Evolutionary conservation across 2,113 vertebrate species (phyloP), one percentile per base, ranked within the genome.

Genomic region (Acinonyx jubatus): DNA sequence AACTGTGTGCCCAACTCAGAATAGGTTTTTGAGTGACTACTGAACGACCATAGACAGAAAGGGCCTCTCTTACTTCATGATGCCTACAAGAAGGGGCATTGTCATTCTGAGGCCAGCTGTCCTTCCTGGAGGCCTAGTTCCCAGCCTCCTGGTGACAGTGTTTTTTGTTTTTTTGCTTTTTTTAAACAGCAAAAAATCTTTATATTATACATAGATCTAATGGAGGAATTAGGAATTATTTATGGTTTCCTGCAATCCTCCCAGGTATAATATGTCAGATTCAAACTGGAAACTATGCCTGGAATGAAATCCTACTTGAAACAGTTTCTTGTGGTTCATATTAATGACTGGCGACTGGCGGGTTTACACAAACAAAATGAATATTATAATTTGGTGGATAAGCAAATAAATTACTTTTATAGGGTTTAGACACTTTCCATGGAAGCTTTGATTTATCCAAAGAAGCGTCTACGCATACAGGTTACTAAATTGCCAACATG

Each of bases 211-310:
- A 57, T 25, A 94, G 45, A 45, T 50, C 29, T 38, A 85, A 2
- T 15, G 19, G 23, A 87, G 90, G 68, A 95, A 66, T 91, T 80
- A 31, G 38, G 7, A 61, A 92, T 94, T 92, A 96, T 96, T 97
- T 93, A 97, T 66, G 33, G 23, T 50, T 96, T 97, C 91, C 85
- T 66, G 85, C 25, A 74, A 71, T 68, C 93, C n/a, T 91, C 65
- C 61, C n/a, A 69, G 25, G 65, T 92, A 95, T 86, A 96, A 96
- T 78, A 92, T 0, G 19, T 95, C 95, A 92, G 68, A 97, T 89
- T 92, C 96, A 73, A 87, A 96, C 14, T 97, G 78, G 85, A 98
- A 98, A 66, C n/a, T 91, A 88, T 0, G 6, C 21, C 92, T 71
- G 50, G 61, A 87, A 23, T 69, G n/a, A 92, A 74, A 97, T 91